phyloP scores from a whole-genome alignment of 2,888 invertebrate species.

The Drosophila anceps region DNA sequence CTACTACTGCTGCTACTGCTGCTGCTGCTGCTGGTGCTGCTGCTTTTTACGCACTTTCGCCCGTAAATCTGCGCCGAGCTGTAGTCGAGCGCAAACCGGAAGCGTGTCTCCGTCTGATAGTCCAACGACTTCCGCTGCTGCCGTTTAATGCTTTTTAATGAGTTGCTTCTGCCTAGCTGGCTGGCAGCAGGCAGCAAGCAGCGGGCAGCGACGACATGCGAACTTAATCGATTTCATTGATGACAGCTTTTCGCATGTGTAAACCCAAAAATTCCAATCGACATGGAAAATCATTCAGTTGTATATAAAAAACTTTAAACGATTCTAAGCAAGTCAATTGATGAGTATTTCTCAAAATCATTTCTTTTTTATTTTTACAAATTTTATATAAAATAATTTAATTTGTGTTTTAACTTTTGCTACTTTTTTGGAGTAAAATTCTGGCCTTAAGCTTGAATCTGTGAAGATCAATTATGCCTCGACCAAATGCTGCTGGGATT shows the following conservation, averaged over 20 bases:
- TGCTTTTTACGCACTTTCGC: slow-evolving; percentile 56
- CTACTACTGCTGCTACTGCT: background rate
- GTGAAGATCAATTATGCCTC: background rate
- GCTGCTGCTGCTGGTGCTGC: slow-evolving; percentile 14
- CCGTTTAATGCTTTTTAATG: slow-evolving; percentile 80
- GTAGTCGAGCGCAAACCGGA: slow-evolving; percentile 71
- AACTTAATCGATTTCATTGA: slow-evolving; percentile 75
- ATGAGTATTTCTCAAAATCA: background rate
- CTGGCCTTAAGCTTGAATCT: background rate
- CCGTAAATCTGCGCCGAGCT: slow-evolving; percentile 57
- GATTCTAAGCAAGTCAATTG: background rate
- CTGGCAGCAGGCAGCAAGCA: background rate
- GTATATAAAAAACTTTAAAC: background rate
- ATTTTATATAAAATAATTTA: background rate
- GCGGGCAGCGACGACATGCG: slow-evolving; percentile 25
- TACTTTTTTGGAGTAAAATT: background rate
- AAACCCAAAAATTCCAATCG: slow-evolving; percentile 7
- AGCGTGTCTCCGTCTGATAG: slow-evolving; percentile 77
- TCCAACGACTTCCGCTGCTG: slow-evolving; percentile 79
- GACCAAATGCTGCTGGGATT: background rate
- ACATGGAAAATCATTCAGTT: background rate
- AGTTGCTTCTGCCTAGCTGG: slow-evolving; percentile 48
- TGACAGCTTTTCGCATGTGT: slow-evolving; percentile 54
- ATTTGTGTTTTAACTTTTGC: background rate
- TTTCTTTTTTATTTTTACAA: background rate